Conservation (phyloP, 2,888 invertebrate genomes). For the Drosophila ustulata region DNA sequence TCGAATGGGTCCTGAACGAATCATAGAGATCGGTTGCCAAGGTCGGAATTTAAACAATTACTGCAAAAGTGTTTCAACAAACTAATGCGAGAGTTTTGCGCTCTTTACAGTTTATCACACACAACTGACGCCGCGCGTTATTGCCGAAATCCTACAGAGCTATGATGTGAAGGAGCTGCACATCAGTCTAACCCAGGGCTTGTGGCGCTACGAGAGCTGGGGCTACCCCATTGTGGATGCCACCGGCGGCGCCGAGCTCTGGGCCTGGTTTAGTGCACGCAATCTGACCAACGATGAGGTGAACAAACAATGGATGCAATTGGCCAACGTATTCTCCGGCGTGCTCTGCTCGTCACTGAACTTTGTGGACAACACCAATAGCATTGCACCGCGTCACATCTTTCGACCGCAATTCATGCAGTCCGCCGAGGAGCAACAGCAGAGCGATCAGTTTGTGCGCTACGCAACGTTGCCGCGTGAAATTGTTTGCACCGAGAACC, state of each 20-base stretch:
- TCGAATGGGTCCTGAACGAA: too few species aligned
- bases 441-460: conserved; percentile 87
- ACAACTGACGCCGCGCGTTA: conserved; percentile 93
- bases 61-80: too few species aligned
- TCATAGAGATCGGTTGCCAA: too few species aligned
- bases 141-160: conserved; percentile 94
- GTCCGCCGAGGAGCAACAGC: conserved; percentile 78
- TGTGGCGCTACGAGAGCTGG: conserved; percentile 97
- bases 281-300: conserved; percentile 86
- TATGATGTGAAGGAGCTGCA: conserved; percentile 96
- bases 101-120: conserved; percentile 90
- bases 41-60: too few species aligned
- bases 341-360: conserved; percentile 98
- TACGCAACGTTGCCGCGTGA: conserved; percentile 98
- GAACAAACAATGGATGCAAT: conserved; percentile 93
- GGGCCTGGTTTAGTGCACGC: conserved; percentile 93
- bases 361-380: conserved; percentile 94
- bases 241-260: conserved; percentile 96
- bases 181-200: conserved; percentile 95
- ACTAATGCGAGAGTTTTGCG: too few species aligned
- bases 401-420: conserved; percentile 88
- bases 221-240: conserved; percentile 96
- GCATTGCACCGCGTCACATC: conserved; percentile 92
- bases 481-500: conserved; percentile 99
- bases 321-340: conserved; percentile 96